Evolutionary conservation across 2,888 invertebrate species (phyloP).

Genomic region (Lissonota sp.): DNA sequence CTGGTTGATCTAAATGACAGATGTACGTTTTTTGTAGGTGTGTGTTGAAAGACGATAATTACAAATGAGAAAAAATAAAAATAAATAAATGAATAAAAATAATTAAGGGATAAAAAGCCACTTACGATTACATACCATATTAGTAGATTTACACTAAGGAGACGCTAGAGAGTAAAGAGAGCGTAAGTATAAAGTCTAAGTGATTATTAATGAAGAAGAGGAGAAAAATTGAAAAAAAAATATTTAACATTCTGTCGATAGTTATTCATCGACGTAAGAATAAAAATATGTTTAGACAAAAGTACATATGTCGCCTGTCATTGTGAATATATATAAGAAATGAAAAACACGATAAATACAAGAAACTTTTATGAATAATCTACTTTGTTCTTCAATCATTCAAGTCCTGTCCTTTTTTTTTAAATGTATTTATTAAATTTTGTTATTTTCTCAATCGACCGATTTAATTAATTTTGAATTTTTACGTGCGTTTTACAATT

Average conservation of each 20-base stretch:
- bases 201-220: constrained; percentile 69
- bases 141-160: constrained; percentile 74
- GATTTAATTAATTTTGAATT: background rate
- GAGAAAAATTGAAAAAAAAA: constrained; percentile 40
- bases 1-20: constrained; percentile 66
- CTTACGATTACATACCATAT: constrained; percentile 57
- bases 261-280: constrained; percentile 71
- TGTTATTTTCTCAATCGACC: too few relatives aligned
- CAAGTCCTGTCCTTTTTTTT: constrained; percentile 27
- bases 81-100: constrained; percentile 39
- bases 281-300: constrained; percentile 80
- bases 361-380: constrained; percentile 83
- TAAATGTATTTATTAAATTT: too few relatives aligned
- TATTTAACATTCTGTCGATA: constrained; percentile 56
- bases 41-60: constrained; percentile 62
- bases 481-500: too few relatives aligned
- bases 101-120: constrained; percentile 34
- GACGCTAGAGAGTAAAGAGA: constrained; percentile 77
- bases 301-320: constrained; percentile 83
- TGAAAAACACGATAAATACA: constrained; percentile 81
- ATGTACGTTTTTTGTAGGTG: constrained; percentile 66
- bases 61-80: constrained; percentile 48
- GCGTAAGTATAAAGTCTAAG: constrained; percentile 79
- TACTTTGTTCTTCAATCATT: constrained; percentile 51
- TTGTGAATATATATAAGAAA: constrained; percentile 83